Percentiles rank a stretch among this genome's conserved stretches.
phyloP scores from a whole-genome alignment of 1,140 invertebrate species.

The Trichomalopsis sarcophagae region DNA sequence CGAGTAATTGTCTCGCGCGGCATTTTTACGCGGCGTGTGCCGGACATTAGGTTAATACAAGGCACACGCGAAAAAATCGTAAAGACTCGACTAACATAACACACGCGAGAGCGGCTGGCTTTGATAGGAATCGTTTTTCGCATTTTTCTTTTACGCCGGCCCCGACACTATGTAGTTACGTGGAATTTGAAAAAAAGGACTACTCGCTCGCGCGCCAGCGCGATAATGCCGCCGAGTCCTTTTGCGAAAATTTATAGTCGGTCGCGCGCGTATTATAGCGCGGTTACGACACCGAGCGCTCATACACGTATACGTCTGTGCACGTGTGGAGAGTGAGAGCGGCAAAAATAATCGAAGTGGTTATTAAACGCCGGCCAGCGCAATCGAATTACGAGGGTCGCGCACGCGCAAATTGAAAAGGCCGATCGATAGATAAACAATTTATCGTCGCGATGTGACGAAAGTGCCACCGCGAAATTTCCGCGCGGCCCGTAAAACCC shows the following conservation, averaged over 20 bases:
- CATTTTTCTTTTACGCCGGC: conserved; percentile 18
- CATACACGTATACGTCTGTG: not conserved
- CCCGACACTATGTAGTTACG: not conserved
- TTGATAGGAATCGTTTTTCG: conserved; percentile 16
- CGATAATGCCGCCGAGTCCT: not conserved
- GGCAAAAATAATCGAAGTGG: not conserved
- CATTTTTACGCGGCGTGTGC: not conserved
- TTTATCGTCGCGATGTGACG: conserved; percentile 17
- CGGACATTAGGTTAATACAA: conserved; percentile 5
- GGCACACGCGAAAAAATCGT: conserved; percentile 7
- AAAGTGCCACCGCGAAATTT: conserved; percentile 23
- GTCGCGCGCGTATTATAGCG: not conserved
- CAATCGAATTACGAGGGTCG: conserved; percentile 12
- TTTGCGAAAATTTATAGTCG: conserved; percentile 23
- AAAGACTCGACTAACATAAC: not conserved
- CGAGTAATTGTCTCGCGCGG: conserved; percentile 31
- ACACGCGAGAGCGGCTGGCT: conserved; percentile 8
- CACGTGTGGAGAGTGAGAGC: not conserved
- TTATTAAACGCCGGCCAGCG: not conserved
- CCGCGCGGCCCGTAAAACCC: not conserved
- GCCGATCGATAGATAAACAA: conserved; percentile 17
- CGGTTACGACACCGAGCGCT: not conserved
- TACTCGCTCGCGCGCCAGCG: not conserved
- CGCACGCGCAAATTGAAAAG: conserved; percentile 19
- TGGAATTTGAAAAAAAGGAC: conserved; percentile 1